These are phyloP conservation scores for Peromyscus nudipes DNA, from an alignment of 2,797 vertebrate genomes.

Conservation along the genomic window DNA sequence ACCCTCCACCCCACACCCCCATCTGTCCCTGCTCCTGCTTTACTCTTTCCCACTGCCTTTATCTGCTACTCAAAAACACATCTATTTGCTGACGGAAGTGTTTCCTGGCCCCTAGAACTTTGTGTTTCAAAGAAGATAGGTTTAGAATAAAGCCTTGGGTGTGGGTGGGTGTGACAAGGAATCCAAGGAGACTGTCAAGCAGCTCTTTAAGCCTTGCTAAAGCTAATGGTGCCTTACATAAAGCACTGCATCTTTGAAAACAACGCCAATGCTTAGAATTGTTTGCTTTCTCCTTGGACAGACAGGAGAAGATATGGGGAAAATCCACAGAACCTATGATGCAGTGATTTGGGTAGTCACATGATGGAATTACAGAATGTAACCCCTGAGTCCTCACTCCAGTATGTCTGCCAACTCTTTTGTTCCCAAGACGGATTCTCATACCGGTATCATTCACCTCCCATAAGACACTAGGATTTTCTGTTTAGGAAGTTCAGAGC, in stretches of 20 bases:
- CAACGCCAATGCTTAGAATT: neutral
- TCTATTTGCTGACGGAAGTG: neutral
- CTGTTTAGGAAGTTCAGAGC: neutral
- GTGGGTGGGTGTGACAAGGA: neutral
- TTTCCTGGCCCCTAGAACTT: neutral
- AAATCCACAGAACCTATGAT: neutral
- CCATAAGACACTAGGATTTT: neutral
- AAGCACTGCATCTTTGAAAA: neutral
- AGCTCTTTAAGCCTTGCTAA: neutral
- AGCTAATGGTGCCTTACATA: neutral
- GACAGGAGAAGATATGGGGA: neutral
- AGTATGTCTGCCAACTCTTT: neutral
- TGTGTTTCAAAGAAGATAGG: neutral
- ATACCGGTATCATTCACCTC: neutral
- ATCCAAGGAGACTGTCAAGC: neutral
- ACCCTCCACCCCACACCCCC: too few species aligned
- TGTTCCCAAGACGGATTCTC: neutral
- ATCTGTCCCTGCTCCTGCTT: neutral
- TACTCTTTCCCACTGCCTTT: neutral
- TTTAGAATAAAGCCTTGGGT: neutral
- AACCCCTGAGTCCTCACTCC: neutral
- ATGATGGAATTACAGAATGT: neutral
- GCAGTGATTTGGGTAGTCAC: neutral
- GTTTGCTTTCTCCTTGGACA: neutral
- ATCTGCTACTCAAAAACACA: neutral